A percentile compares a stretch with the other conserved stretches of the same genome.
Evolutionary conservation across 1,140 invertebrate genomes (phyloP).

Genomic region (Onthophagus taurus): DNA sequence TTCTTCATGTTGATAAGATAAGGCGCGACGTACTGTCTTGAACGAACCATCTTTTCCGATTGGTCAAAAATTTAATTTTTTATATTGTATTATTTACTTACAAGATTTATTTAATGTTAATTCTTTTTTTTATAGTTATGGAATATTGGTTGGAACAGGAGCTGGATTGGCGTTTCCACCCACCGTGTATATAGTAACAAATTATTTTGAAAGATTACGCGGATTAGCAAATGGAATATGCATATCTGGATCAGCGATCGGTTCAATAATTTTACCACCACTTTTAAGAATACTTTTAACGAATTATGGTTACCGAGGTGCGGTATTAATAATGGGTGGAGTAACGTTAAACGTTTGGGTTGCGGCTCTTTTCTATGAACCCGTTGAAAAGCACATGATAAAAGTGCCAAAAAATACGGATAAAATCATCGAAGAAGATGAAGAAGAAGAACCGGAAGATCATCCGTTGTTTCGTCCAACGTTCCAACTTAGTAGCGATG

Average conservation of each 20-base stretch:
- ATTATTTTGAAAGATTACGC: conserved; percentile 71
- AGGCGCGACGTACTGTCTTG: too few species aligned
- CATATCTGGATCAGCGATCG: conserved; percentile 80
- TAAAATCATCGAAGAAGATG: conserved; percentile 43
- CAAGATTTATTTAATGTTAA: conserved; percentile 5
- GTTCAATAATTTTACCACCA: conserved; percentile 71
- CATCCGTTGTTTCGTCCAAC: conserved; percentile 20
- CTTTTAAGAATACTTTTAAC: conserved; percentile 58
- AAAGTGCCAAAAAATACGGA: conserved; percentile 42
- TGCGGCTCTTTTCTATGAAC: conserved; percentile 72
- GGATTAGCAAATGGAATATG: conserved; percentile 82
- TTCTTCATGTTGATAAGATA: too few species aligned
- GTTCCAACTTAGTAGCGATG: conserved; percentile 35
- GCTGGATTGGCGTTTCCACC: conserved; percentile 75
- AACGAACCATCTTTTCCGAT: too few species aligned
- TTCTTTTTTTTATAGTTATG: conserved; percentile 52
- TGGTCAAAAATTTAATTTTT: too few species aligned
- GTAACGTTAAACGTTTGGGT: conserved; percentile 75
- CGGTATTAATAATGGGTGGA: conserved; percentile 72
- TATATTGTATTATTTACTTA: conserved; percentile 5
- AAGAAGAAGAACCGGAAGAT: conserved; percentile 38
- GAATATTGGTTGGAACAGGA: conserved; percentile 68
- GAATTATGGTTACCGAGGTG: conserved; percentile 66
- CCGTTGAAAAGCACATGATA: conserved; percentile 70
- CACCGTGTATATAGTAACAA: conserved; percentile 83